These are phyloP conservation scores for Coptodon bakossiorum DNA, from an alignment of 2,113 vertebrate species.

Conservation along the genomic window DNA sequence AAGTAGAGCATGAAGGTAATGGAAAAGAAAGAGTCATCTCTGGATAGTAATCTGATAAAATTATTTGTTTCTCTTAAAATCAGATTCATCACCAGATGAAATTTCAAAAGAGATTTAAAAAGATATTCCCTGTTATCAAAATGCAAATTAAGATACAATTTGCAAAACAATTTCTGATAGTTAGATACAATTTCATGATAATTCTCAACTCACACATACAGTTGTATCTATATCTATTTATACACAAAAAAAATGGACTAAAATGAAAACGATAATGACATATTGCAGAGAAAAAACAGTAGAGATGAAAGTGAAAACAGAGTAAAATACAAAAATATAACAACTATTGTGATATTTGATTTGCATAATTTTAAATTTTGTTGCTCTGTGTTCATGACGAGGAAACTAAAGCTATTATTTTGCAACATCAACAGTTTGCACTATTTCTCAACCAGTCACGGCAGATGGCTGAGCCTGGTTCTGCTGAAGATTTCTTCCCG, in stretches of 20 bases:
- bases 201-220: background rate
- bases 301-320: background rate
- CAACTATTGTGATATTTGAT: background rate
- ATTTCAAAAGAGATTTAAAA: background rate
- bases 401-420: background rate
- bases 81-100: background rate
- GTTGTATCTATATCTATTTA: background rate
- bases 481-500: background rate
- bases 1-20: background rate
- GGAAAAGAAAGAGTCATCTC: background rate
- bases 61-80: background rate
- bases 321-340: background rate
- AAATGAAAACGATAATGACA: background rate
- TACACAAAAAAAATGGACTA: background rate
- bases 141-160: background rate
- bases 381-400: background rate
- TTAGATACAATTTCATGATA: background rate
- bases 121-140: background rate
- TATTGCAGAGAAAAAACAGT: background rate
- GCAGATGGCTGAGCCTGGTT: background rate
- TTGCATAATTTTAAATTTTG: background rate
- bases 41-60: background rate
- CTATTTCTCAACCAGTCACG: background rate
- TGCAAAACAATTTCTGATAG: background rate
- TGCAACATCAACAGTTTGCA: background rate